Evolutionary conservation across 1,140 invertebrate species (phyloP), one percentile per base, ranked within the genome.

Genomic region (Drosophila nigrodunni): DNA sequence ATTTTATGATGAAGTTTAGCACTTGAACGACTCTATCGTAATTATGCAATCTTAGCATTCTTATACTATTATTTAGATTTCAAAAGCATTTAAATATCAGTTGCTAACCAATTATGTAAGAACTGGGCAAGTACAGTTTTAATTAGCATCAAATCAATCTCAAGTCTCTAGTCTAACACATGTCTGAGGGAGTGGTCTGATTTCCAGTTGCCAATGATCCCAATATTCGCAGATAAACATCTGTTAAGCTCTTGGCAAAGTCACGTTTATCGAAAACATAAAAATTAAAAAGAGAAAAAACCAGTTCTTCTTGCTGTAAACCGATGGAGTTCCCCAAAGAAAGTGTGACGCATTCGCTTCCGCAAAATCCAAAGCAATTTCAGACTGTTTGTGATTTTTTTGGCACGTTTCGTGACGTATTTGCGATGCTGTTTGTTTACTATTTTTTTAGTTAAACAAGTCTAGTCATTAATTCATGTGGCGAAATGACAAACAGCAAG

Each of bases 251-350:
- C 55, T 64, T 74, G 77, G 50, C 77, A 44, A 64, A 80, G 73
- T 87, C 82, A 87, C 83, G 82, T 83, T 86, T 71, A 34, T 11
- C 1, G 25, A 11, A 9, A 30, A 9, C 15, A 35, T 35, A 13
- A 35, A 7, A 21, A 2, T 21, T 21, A 21, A 21, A 21, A 21
- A 2, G 18, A 21, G 2, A 21, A 21, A 37, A 34, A 34, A 13
- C 7, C 13, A 15, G 25, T 30, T 30, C 25, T 30, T 30, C 21
- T 11, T n/a, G 37, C 37, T 13, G 37, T 47, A 6, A 49, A 8
- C 8, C n/a, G 7, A 21, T 37, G 82, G 82, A 80, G 55, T 83
- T 77, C 83, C 82, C 82, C 50, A 87, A 79, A 88, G 82, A 87
- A 87, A 87, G 80, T 67, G n/a, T 87, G 82, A 87, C 83, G 59